Percentiles rank a stretch among this genome's conserved stretches.
phyloP scores from a whole-genome alignment of 2,797 vertebrate species.

The Chelmon rostratus region DNA sequence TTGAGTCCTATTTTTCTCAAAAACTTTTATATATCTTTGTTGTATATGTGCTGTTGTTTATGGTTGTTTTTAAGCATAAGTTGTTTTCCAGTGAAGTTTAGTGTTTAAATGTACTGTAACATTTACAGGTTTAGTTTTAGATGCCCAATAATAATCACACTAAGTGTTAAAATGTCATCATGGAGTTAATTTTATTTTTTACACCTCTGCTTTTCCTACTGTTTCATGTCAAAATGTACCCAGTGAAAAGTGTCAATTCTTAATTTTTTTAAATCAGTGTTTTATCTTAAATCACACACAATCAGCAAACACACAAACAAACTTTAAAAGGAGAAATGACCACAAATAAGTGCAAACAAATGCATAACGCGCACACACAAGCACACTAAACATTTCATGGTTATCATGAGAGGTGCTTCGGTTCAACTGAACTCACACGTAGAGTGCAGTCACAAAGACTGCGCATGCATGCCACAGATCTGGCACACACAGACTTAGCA shows the following conservation, averaged over 20 bases:
- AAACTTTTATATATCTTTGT: no score
- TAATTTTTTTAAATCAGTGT: not conserved
- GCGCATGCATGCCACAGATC: slow-evolving; percentile 15
- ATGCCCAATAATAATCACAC: not conserved
- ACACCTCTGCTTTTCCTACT: no score
- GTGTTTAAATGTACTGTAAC: not conserved
- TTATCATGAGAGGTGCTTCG: slow-evolving; percentile 26
- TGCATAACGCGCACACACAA: not conserved
- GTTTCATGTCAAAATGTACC: slow-evolving; percentile 9
- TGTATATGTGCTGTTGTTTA: not conserved
- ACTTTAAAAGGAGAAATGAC: not conserved
- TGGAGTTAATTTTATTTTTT: no score
- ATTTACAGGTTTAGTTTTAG: not conserved
- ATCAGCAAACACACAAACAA: not conserved
- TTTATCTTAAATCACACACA: slow-evolving; percentile 1
- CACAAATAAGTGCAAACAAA: not conserved
- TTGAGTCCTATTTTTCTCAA: not conserved
- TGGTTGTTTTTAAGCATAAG: not conserved
- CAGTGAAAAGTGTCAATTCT: not conserved
- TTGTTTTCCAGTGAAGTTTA: not conserved
- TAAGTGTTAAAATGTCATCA: no score
- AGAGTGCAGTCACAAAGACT: slow-evolving; percentile 27
- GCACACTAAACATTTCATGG: slow-evolving; percentile 7
- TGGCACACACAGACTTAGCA: slow-evolving; percentile 48
- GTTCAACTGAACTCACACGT: slow-evolving; percentile 23